phyloP scores from a whole-genome alignment of 2,888 invertebrate genomes.

The Eilema griseolum region DNA sequence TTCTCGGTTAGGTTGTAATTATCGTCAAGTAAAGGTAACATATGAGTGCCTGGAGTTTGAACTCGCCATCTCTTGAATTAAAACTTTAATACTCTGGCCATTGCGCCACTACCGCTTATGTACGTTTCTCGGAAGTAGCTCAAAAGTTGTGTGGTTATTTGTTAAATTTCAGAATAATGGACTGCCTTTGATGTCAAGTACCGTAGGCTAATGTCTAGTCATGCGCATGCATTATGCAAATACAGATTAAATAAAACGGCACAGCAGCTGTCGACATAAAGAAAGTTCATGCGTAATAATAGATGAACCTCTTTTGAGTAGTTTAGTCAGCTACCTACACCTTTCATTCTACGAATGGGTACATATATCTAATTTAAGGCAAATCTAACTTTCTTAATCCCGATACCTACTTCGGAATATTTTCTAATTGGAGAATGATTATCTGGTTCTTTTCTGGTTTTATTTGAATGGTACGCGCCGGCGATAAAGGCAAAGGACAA shows the following conservation, averaged over 20 bases:
- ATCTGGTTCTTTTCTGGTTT: no score
- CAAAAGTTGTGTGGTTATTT: slow-evolving; percentile 28
- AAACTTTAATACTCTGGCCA: not conserved
- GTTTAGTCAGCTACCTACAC: not conserved
- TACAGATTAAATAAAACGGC: slow-evolving; percentile 41
- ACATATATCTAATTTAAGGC: not conserved
- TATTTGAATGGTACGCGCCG: no score
- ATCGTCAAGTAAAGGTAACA: not conserved
- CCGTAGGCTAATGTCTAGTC: slow-evolving; percentile 56
- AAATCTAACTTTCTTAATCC: not conserved
- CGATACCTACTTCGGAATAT: not conserved
- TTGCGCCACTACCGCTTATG: not conserved
- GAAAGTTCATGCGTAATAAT: slow-evolving; percentile 23
- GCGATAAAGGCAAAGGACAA: no score
- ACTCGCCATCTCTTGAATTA: not conserved
- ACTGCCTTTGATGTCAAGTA: slow-evolving; percentile 68
- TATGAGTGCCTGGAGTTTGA: not conserved
- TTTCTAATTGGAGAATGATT: not conserved
- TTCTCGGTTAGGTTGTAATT: not conserved
- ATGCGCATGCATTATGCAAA: slow-evolving; percentile 61
- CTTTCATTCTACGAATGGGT: not conserved
- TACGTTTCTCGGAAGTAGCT: slow-evolving; percentile 14
- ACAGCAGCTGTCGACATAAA: slow-evolving; percentile 51
- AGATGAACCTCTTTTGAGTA: slow-evolving; percentile 1
- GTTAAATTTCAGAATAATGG: slow-evolving; percentile 44